These are phyloP conservation scores for Orius laevigatus DNA, from an alignment of 1,140 invertebrate genomes.

Conservation along the genomic window DNA sequence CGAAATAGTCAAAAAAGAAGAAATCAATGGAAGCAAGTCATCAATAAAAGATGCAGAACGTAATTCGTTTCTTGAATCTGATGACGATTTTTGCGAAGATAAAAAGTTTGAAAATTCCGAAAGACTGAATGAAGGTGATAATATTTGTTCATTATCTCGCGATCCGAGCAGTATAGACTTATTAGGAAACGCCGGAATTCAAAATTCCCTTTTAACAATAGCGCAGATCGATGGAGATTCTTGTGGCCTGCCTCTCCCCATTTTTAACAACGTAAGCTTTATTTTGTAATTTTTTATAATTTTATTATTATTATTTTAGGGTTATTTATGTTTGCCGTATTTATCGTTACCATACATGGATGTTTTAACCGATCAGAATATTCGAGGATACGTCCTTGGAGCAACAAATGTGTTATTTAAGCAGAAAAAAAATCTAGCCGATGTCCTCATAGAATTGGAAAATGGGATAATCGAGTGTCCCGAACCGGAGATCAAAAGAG, in stretches of 20 bases:
- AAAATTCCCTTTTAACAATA: slow-evolving; percentile 32
- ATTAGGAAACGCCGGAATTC: slow-evolving; percentile 33
- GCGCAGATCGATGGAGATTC: slow-evolving; percentile 26
- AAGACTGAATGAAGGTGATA: slow-evolving; percentile 2
- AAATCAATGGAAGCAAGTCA: neutral
- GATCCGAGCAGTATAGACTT: slow-evolving; percentile 41
- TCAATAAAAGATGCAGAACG: neutral
- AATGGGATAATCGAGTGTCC: slow-evolving; percentile 74
- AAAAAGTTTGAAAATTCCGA: neutral
- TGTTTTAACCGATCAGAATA: slow-evolving; percentile 69
- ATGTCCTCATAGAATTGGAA: slow-evolving; percentile 76
- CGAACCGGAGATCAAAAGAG: slow-evolving; percentile 65
- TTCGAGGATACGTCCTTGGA: slow-evolving; percentile 84
- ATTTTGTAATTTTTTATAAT: neutral
- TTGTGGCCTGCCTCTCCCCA: slow-evolving; percentile 72
- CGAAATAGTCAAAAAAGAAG: too few relatives aligned
- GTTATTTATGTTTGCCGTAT: slow-evolving; percentile 89
- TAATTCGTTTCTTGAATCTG: neutral
- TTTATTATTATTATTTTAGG: slow-evolving; percentile 30
- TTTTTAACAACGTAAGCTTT: slow-evolving; percentile 62
- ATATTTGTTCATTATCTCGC: slow-evolving; percentile 28
- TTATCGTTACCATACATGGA: slow-evolving; percentile 91
- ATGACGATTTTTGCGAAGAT: neutral
- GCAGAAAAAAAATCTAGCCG: slow-evolving; percentile 82
- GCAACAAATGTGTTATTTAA: slow-evolving; percentile 96